phyloP scores from a whole-genome alignment of 2,888 invertebrate genomes.

The Sturmia bella region DNA sequence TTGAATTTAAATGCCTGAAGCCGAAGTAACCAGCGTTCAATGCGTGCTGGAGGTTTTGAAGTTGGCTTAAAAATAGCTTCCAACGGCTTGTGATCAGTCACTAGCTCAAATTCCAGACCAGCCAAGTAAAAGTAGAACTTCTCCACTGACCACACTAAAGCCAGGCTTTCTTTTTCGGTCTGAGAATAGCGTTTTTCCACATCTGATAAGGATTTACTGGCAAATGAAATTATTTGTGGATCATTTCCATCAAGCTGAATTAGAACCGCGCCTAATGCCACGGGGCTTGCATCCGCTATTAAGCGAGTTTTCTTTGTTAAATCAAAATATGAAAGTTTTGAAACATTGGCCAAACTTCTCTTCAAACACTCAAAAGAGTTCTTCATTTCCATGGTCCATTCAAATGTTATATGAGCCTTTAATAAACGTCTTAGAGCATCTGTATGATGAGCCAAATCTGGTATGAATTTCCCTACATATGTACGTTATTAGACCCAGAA shows the following conservation, averaged over 20 bases:
- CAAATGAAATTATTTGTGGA: slow-evolving; percentile 69
- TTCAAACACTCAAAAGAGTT: slow-evolving; percentile 72
- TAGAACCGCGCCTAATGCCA: too few relatives aligned
- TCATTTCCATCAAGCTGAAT: too few relatives aligned
- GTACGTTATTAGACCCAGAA: slow-evolving; percentile 77
- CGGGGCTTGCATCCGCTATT: too few relatives aligned
- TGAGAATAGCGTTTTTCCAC: too few relatives aligned
- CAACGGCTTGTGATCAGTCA: slow-evolving; percentile 68
- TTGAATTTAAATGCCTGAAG: slow-evolving; percentile 64
- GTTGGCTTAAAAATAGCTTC: slow-evolving; percentile 70
- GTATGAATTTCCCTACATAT: slow-evolving; percentile 74
- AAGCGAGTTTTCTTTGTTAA: slow-evolving; percentile 71
- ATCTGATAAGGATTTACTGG: slow-evolving; percentile 57
- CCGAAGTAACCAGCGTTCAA: too few relatives aligned
- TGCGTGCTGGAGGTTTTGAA: too few relatives aligned
- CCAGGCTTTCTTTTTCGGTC: too few relatives aligned
- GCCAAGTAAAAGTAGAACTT: too few relatives aligned
- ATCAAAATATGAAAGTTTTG: slow-evolving; percentile 75
- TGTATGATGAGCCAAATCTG: slow-evolving; percentile 71
- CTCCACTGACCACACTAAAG: too few relatives aligned
- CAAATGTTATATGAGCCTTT: slow-evolving; percentile 72
- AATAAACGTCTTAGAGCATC: slow-evolving; percentile 74
- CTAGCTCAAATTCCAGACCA: too few relatives aligned
- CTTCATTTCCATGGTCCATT: slow-evolving; percentile 73
- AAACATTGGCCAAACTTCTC: slow-evolving; percentile 53